Conservation (phyloP, 2,888 invertebrate genomes). For the Empis stercorea region DNA sequence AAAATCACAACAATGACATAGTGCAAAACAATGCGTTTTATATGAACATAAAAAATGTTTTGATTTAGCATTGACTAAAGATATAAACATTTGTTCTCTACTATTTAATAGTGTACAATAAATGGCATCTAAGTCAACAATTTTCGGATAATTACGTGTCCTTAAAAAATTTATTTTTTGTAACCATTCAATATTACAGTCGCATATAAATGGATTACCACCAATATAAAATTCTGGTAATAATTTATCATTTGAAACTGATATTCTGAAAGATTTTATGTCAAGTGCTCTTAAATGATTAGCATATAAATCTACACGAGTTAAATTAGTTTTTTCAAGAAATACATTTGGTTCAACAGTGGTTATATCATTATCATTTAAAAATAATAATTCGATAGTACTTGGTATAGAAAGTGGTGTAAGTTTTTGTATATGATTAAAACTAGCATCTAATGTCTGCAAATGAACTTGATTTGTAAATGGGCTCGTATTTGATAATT, state of each 20-base stretch:
- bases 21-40: slow-evolving; percentile 83
- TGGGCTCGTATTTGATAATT: slow-evolving; percentile 60
- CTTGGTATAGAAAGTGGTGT: slow-evolving; percentile 66
- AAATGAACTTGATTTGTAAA: slow-evolving; percentile 54
- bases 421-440: slow-evolving; percentile 71
- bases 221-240: slow-evolving; percentile 86
- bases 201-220: slow-evolving; percentile 87
- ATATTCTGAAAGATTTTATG: slow-evolving; percentile 71
- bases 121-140: slow-evolving; percentile 80
- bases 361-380: slow-evolving; percentile 79
- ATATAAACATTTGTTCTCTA: slow-evolving; percentile 69
- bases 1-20: slow-evolving; percentile 93
- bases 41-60: slow-evolving; percentile 87
- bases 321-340: slow-evolving; percentile 75
- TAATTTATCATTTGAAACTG: slow-evolving; percentile 57
- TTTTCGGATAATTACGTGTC: slow-evolving; percentile 74
- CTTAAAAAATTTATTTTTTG: slow-evolving; percentile 80
- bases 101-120: slow-evolving; percentile 80
- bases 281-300: slow-evolving; percentile 86
- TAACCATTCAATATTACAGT: slow-evolving; percentile 93
- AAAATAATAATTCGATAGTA: slow-evolving; percentile 70
- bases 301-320: slow-evolving; percentile 82
- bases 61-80: slow-evolving; percentile 74
- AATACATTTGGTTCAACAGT: slow-evolving; percentile 81
- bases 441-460: slow-evolving; percentile 80